Conservation (phyloP, 2,888 invertebrate genomes). For the Glaucopsyche alexis region DNA sequence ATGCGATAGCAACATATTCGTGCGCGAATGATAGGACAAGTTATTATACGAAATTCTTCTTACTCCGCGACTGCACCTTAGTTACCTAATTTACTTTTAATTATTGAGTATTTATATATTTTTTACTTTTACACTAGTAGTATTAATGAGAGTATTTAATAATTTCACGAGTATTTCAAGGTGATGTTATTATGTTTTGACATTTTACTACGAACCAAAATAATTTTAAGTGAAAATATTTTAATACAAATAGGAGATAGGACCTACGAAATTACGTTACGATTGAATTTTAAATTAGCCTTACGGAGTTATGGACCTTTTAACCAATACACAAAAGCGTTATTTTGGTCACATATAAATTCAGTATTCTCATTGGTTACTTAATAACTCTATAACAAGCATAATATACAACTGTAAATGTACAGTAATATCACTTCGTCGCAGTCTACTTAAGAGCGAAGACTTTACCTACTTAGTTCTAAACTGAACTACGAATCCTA, state of each 20-base stretch:
- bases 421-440: conserved; percentile 40
- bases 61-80: too few relatives aligned
- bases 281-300: conserved; percentile 19
- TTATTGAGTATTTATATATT: too few relatives aligned
- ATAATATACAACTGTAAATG: conserved; percentile 7
- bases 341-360: conserved; percentile 26
- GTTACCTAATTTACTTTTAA: too few relatives aligned
- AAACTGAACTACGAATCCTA: conserved; percentile 33
- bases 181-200: background rate
- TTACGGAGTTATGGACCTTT: conserved; percentile 27
- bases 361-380: conserved; percentile 22
- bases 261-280: conserved; percentile 4
- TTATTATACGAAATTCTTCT: too few relatives aligned
- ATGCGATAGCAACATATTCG: too few relatives aligned
- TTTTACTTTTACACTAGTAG: too few relatives aligned
- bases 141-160: too few relatives aligned
- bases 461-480: conserved; percentile 30
- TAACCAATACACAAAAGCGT: conserved; percentile 27
- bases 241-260: background rate
- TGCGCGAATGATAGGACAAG: too few relatives aligned
- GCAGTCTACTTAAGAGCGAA: conserved; percentile 66
- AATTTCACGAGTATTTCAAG: too few relatives aligned
- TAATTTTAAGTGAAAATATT: background rate
- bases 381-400: conserved; percentile 20
- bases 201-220: background rate